Conservation (phyloP, 1,140 invertebrate species). For the Drosophila tsacasi region DNA sequence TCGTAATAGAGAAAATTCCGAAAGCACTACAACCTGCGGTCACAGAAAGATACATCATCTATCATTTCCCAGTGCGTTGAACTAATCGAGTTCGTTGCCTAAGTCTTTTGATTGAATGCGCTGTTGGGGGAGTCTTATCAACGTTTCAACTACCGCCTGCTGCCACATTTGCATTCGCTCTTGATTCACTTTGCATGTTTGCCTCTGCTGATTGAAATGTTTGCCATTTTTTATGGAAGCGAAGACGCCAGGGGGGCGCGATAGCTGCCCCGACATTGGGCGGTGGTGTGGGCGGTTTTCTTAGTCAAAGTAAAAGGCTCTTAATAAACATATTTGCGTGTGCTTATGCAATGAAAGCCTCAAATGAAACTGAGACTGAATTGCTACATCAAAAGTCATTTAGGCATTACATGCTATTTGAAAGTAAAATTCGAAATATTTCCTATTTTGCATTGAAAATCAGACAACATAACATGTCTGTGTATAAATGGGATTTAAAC, state of each 20-base stretch:
- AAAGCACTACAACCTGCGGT: constrained; percentile 20
- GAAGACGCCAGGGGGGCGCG: not conserved
- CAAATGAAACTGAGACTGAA: constrained; percentile 33
- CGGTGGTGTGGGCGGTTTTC: constrained; percentile 30
- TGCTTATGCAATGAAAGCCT: constrained; percentile 63
- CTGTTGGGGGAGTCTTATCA: constrained; percentile 25
- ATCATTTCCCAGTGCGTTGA: constrained; percentile 43
- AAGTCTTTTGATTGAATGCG: constrained; percentile 68
- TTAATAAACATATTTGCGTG: constrained; percentile 69
- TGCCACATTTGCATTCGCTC: constrained; percentile 24
- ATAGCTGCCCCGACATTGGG: constrained; percentile 9
- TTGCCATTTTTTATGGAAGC: constrained; percentile 32
- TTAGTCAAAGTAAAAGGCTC: constrained; percentile 72
- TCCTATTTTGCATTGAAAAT: constrained; percentile 24
- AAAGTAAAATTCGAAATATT: constrained; percentile 39
- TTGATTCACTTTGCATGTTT: constrained; percentile 49
- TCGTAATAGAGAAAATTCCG: constrained; percentile 28
- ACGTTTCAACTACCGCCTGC: constrained; percentile 10
- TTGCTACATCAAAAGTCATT: constrained; percentile 53
- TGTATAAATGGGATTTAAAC: not conserved
- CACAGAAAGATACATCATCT: constrained; percentile 13
- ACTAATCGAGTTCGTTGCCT: constrained; percentile 73
- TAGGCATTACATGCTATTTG: constrained; percentile 40
- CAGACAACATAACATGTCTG: not conserved
- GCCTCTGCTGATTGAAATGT: constrained; percentile 53